These are phyloP conservation scores for Leptinotarsa defecta DNA, from an alignment of 1,140 invertebrate genomes.

Conservation along the genomic window DNA sequence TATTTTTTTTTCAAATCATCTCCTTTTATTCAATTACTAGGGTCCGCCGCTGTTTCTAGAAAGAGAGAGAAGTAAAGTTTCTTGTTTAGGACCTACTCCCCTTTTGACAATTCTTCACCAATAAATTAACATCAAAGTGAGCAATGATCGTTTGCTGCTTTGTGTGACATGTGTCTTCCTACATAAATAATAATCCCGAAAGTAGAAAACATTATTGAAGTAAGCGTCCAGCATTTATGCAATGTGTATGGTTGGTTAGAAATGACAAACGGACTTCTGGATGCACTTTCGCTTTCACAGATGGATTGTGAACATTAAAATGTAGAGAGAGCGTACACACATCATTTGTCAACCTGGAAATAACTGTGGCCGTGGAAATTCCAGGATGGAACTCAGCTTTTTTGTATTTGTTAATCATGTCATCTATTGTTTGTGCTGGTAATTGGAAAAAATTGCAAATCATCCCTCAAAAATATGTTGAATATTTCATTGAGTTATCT, in stretches of 20 bases:
- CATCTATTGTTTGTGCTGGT: no score
- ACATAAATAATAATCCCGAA: conserved; percentile 16
- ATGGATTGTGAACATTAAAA: conserved; percentile 39
- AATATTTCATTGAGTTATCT: no score
- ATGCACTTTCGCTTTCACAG: conserved; percentile 37
- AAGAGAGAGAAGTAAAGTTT: no score
- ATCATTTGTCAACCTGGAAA: conserved; percentile 45
- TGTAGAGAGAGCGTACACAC: conserved; percentile 31
- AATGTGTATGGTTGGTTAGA: conserved; percentile 27
- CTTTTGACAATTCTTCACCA: neutral
- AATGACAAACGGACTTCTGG: conserved; percentile 32
- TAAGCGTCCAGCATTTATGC: conserved; percentile 29
- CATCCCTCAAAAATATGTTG: no score
- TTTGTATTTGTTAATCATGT: no score
- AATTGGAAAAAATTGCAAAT: no score
- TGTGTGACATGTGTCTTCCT: conserved; percentile 9
- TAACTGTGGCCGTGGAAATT: conserved; percentile 17
- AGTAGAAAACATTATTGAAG: neutral
- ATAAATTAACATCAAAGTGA: conserved; percentile 24
- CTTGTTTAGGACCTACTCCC: neutral
- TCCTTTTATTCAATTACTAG: no score
- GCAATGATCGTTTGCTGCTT: conserved; percentile 12
- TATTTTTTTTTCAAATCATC: no score
- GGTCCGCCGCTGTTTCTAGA: no score
- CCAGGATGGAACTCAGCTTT: neutral